phyloP scores from a whole-genome alignment of 2,888 invertebrate genomes.

The Ochropleura leucogaster region DNA sequence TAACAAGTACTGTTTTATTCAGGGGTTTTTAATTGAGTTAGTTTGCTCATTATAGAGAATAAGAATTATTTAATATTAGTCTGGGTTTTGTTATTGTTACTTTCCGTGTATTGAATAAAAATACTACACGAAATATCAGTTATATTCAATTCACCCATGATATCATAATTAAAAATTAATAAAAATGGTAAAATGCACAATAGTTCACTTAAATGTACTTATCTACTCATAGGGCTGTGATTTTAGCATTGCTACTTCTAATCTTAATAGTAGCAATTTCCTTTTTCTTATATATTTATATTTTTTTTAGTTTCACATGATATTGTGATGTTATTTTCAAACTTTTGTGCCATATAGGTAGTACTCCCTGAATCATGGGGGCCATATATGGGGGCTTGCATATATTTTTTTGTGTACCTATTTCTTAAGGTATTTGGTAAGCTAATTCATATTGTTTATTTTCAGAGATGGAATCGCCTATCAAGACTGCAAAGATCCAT shows the following conservation, averaged over 20 bases:
- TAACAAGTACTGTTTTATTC: not conserved
- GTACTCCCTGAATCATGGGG: too few relatives aligned
- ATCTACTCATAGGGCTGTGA: not conserved
- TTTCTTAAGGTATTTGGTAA: not conserved
- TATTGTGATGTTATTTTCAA: too few relatives aligned
- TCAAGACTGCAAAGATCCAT: slow-evolving; percentile 95
- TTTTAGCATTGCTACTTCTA: not conserved
- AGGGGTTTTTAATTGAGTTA: not conserved
- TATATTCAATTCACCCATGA: not conserved
- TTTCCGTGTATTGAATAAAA: slow-evolving; percentile 1
- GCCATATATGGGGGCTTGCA: too few relatives aligned
- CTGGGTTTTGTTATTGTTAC: not conserved
- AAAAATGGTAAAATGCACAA: not conserved
- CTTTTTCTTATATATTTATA: too few relatives aligned
- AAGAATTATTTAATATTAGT: slow-evolving; percentile 8
- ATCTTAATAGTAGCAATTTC: not conserved
- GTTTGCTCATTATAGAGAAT: not conserved
- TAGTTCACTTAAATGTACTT: not conserved
- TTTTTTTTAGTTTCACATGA: too few relatives aligned
- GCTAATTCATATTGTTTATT: slow-evolving; percentile 63
- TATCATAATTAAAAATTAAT: not conserved
- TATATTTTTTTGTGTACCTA: too few relatives aligned
- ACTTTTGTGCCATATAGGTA: too few relatives aligned
- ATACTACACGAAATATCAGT: not conserved
- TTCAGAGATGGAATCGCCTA: slow-evolving; percentile 96